Evolutionary conservation across 2,113 vertebrate genomes (phyloP).

Genomic region (Prunella fulvescens): DNA sequence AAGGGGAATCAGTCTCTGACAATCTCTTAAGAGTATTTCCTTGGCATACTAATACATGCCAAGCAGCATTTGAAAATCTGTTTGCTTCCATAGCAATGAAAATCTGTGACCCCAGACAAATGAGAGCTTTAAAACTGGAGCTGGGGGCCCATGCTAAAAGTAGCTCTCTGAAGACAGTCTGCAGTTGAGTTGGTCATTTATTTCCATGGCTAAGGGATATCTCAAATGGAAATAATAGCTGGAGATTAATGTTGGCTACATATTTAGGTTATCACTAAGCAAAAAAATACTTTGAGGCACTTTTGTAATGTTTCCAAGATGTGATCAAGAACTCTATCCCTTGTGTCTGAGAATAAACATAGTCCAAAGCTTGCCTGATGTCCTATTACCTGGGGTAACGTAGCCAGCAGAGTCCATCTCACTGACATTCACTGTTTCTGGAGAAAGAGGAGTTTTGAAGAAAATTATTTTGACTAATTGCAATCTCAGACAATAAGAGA

Average conservation of each 20-base stretch:
- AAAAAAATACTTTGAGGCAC: background rate
- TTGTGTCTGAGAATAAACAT: background rate
- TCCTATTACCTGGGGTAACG: background rate
- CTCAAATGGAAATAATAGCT: conserved; percentile 4
- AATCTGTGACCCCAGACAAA: background rate
- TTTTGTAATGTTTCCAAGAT: conserved; percentile 7
- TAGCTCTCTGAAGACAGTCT: background rate
- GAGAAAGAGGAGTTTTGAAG: background rate
- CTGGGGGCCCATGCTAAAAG: background rate
- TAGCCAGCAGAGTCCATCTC: background rate
- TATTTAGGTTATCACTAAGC: background rate
- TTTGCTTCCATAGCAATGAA: conserved; percentile 37
- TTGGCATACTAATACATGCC: background rate
- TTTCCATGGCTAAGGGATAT: background rate
- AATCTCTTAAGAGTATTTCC: background rate
- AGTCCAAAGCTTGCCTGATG: background rate
- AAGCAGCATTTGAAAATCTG: background rate
- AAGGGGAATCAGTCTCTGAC: background rate
- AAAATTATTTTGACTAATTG: background rate
- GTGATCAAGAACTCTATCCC: background rate
- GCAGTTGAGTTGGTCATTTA: background rate
- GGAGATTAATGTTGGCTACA: background rate
- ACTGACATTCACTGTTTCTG: background rate
- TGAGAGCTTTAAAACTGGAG: conserved; percentile 5
- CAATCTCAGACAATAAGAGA: background rate